Base-by-base conservation (phyloP, 2,113 vertebrate species). In the Mobula hypostoma region DNA sequence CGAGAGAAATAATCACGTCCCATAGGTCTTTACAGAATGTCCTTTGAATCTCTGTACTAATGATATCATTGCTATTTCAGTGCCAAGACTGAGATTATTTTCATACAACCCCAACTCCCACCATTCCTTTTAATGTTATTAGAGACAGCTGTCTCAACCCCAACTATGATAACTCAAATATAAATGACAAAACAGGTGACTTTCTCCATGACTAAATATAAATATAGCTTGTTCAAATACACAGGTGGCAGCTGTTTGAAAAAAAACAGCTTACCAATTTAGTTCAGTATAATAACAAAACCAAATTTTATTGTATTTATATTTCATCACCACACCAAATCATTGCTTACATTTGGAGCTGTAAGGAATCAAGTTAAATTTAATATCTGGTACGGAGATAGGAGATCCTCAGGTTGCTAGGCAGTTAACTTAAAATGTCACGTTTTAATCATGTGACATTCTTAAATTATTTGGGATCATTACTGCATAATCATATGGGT, bases 141-240 rank as follows among this genome's bases (percentile, higher is more conserved):
- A 70, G 15, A 36, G 88, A 70, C 61, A 68, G 63, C n/a, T 91
- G 63, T 70, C n/a, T 70, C 63, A 91, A 17, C 63, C 32, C 63
- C 63, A 91, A 91, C 66, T 91, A 70, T n/a, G 8, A 68, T 90
- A 36, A 90, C 63, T 90, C 17, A 36, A 14, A 68, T 91, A n/a
- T 21, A 29, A 83, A 87, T 58, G 21, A 87, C n/a, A 61, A 24
- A 61, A 56, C 83, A 61, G 21, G 83, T 27, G 56, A 58, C 7
- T 85, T 27, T 56, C 56, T 87, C 56, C 24, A 58, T 27, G 24
- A 61, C 83, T 87, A n/a, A 12, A 29, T 87, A 29, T 61, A 87
- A 90, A 32, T 90, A 90, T 68, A 91, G 66, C n/a, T 32, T 91
- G 63, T 91, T 70, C 61, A 91, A 90, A 90, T 90, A 68, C 29